These are phyloP conservation scores for Agrilus planipennis DNA, from an alignment of 1,140 invertebrate genomes.

Conservation along the genomic window DNA sequence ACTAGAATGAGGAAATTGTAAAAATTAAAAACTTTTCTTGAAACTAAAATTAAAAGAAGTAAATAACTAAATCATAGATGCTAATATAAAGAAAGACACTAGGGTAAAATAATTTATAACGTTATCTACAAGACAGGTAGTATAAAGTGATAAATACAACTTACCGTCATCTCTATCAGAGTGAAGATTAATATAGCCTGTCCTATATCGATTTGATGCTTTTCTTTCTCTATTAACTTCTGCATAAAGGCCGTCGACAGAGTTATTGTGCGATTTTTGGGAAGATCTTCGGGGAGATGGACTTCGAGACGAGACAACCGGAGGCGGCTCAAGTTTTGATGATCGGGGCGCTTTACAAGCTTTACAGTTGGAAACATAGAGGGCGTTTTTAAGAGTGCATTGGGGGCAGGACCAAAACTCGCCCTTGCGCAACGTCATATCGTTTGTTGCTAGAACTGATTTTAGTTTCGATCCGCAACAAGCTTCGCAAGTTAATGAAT, in stretches of 20 bases:
- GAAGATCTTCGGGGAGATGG: conserved; percentile 33
- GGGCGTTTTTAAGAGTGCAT: conserved; percentile 76
- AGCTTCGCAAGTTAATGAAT: conserved; percentile 59
- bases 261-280: conserved; percentile 10
- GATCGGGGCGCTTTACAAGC: conserved; percentile 49
- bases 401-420: conserved; percentile 66
- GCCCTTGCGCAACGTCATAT: conserved; percentile 56
- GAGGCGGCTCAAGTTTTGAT: conserved; percentile 17
- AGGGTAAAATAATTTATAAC: no score
- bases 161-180: conserved; percentile 21
- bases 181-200: conserved; percentile 15
- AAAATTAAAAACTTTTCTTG: no score
- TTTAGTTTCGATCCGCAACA: conserved; percentile 70
- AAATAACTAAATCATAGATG: no score
- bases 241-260: conserved; percentile 14
- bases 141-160: conserved; percentile 8
- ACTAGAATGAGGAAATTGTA: no score
- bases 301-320: conserved; percentile 27
- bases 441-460: conserved; percentile 48
- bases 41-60: no score
- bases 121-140: no score
- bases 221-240: conserved; percentile 20
- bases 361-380: conserved; percentile 56
- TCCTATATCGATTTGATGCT: conserved; percentile 6
- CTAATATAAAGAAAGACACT: no score